Conservation (phyloP, 2,797 vertebrate species). For the Lepilemur ruficaudatus region DNA sequence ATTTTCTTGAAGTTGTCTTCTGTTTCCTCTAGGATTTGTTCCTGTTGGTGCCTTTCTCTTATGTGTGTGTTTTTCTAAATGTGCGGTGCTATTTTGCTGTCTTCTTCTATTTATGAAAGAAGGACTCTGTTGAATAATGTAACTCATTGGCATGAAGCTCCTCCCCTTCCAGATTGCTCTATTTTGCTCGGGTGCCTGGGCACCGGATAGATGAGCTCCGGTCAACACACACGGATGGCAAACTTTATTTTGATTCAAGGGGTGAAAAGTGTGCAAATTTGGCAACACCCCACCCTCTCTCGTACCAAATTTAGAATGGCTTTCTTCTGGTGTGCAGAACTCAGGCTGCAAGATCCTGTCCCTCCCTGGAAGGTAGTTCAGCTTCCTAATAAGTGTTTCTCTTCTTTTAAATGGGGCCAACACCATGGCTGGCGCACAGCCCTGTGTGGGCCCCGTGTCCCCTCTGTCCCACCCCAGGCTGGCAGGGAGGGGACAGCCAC, state of each 20-base stretch:
- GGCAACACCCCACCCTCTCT: too few species aligned
- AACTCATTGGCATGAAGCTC: not conserved
- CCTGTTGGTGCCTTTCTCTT: not conserved
- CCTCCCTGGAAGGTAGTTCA: not conserved
- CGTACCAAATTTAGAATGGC: too few species aligned
- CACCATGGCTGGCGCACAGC: not conserved
- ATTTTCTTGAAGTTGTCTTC: too few species aligned
- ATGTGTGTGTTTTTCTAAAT: not conserved
- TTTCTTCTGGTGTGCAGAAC: not conserved
- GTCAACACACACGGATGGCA: too few species aligned
- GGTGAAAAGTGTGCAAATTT: not conserved
- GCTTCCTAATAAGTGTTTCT: not conserved
- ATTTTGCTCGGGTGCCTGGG: not conserved
- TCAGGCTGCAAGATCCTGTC: not conserved
- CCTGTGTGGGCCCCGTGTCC: too few species aligned
- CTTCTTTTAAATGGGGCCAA: not conserved
- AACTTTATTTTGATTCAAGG: not conserved
- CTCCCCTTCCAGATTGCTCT: not conserved
- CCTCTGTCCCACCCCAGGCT: not conserved
- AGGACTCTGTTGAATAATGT: not conserved
- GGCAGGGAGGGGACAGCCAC: not conserved
- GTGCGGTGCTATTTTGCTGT: not conserved
- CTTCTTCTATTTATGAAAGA: not conserved
- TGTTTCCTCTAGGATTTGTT: not conserved
- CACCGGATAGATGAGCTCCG: not conserved